phyloP scores from a whole-genome alignment of 2,888 invertebrate genomes.

The Galerucella pusilla region DNA sequence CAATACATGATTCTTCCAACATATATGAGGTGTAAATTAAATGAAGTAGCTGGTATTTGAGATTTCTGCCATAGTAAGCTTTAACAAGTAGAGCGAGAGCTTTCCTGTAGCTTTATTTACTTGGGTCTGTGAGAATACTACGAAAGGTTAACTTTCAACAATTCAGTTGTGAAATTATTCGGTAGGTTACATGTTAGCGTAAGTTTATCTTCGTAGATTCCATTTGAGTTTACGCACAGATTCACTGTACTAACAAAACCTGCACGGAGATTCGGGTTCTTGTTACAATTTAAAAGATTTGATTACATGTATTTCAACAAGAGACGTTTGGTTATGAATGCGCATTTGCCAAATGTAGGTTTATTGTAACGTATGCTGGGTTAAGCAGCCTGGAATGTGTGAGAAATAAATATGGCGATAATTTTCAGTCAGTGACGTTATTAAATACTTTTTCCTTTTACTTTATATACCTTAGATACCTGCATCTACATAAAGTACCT shows the following conservation, averaged over 20 bases:
- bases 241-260: slow-evolving; percentile 1
- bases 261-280: neutral
- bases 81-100: neutral
- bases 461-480: no score
- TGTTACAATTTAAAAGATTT: neutral
- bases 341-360: neutral
- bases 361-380: no score
- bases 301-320: neutral
- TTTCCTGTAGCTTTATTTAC: neutral
- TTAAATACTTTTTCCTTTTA: no score
- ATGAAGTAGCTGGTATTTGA: no score
- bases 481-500: no score
- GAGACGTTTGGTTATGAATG: neutral
- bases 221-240: slow-evolving; percentile 12
- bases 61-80: no score
- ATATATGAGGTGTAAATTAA: no score
- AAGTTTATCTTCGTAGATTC: slow-evolving; percentile 25
- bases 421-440: no score
- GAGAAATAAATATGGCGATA: no score
- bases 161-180: slow-evolving; percentile 25
- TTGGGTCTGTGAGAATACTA: slow-evolving; percentile 1
- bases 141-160: slow-evolving; percentile 14
- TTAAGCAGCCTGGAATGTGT: no score
- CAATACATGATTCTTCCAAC: no score
- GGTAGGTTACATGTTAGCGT: neutral